Base-by-base conservation (phyloP, 2,113 vertebrate genomes). In the Esox niger region DNA sequence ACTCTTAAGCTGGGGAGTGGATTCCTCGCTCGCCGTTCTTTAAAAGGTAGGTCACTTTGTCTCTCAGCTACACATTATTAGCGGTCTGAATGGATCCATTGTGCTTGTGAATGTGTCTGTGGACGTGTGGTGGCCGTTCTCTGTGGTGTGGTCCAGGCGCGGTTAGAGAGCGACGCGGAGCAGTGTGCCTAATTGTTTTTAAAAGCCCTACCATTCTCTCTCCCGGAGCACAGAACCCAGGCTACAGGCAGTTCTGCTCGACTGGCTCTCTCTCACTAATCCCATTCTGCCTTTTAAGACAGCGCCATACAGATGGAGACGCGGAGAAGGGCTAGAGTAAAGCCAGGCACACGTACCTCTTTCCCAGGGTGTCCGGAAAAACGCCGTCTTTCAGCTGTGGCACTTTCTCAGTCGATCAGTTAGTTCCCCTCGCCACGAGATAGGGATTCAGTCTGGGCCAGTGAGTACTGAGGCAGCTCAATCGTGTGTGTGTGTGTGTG, bases 11-110 rank as follows among this genome's bases (percentile, higher is more conserved):
- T 84, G 88, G 86, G 91, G 94, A 95, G 91, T 94, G 91, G 91
- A 88, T 94, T 95, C 93, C 89, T 93, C 90, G 91, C 90, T 91
- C 90, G 86, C 92, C 91, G 85, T 92, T 94, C 79, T 93, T 93
- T 84, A 83, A 91, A 95, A 99, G 96, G 97, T 98, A 98, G 92
- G 96, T 97, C 92, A 90, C 89, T 93, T 90, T 91, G 89, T 86
- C 79, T 85, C 81, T 79, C 21, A 43, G 8, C 54, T 69, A 62
- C 52, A 43, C 66, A 10, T 33, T 13, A 55, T 9, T 4, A 33
- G 57, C 26, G 7, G 38, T 29, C 49, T 56, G 2, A 68, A 31
- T 58, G 20, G 20, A 21, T 2, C 29, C 55, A 33, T 70, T 23
- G 33, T 46, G 33, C 59, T 57, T 57, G 21, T 55, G 21, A 11